phyloP scores from a whole-genome alignment of 2,113 vertebrate genomes.

The Oriolus oriolus region DNA sequence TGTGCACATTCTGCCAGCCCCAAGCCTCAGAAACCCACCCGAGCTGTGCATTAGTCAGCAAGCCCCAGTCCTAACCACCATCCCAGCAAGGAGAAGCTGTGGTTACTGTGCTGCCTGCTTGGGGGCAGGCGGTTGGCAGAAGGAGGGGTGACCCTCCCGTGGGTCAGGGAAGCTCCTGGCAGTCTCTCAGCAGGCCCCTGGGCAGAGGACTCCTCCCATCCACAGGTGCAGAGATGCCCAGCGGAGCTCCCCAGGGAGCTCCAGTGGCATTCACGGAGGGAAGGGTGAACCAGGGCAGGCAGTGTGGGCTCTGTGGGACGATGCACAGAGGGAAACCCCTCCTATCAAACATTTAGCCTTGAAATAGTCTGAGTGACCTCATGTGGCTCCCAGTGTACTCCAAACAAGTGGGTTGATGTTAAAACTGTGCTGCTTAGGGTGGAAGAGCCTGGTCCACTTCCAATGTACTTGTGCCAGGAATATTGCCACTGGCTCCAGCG shows the following conservation, averaged over 20 bases:
- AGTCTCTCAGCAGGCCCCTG: background rate
- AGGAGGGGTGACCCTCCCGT: background rate
- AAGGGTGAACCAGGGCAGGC: background rate
- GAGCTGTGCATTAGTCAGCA: background rate
- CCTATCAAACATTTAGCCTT: background rate
- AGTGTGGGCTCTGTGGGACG: background rate
- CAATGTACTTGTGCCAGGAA: background rate
- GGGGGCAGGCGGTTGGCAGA: rapidly evolving
- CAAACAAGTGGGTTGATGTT: background rate
- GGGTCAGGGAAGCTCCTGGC: background rate
- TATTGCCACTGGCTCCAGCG: background rate
- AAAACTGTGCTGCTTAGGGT: background rate
- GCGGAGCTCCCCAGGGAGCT: background rate
- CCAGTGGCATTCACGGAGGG: background rate
- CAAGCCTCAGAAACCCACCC: background rate
- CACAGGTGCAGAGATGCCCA: background rate
- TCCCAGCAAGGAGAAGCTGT: background rate
- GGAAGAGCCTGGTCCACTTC: background rate
- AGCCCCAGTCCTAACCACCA: background rate
- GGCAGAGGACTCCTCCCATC: background rate
- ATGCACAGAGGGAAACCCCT: background rate
- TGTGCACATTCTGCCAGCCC: background rate
- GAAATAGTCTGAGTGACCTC: background rate
- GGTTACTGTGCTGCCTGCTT: background rate
- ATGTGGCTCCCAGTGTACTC: background rate